Conservation (phyloP, 2,888 invertebrate genomes). For the Lutraria lutraria region DNA sequence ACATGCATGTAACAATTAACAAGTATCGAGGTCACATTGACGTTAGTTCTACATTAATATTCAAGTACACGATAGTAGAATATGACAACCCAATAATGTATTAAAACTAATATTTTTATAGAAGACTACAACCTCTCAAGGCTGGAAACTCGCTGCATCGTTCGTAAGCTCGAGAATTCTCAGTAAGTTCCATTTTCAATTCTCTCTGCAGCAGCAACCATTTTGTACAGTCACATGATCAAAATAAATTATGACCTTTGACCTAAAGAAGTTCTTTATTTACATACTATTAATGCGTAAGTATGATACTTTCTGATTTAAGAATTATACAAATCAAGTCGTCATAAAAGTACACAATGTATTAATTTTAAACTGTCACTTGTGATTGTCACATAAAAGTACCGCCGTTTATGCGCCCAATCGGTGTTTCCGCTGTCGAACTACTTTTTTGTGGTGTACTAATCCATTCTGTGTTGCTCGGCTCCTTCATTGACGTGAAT, state of each 20-base stretch:
- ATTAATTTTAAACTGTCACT: background rate
- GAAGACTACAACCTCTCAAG: constrained; percentile 63
- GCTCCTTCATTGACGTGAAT: constrained; percentile 72
- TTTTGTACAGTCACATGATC: constrained; percentile 75
- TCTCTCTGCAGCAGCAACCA: constrained; percentile 51
- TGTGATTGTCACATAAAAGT: background rate
- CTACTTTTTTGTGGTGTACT: constrained; percentile 50
- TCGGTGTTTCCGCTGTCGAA: constrained; percentile 17
- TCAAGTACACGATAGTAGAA: background rate
- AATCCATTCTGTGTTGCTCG: constrained; percentile 53
- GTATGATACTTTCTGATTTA: background rate
- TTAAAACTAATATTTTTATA: background rate
- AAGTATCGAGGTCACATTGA: background rate
- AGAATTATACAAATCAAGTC: background rate
- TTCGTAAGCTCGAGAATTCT: constrained; percentile 46
- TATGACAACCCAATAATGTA: background rate
- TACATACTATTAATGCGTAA: constrained; percentile 64
- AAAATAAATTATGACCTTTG: constrained; percentile 66
- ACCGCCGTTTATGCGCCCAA: background rate
- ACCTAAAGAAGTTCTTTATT: constrained; percentile 71
- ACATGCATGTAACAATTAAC: background rate
- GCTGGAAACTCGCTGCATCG: constrained; percentile 70
- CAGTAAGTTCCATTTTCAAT: constrained; percentile 39
- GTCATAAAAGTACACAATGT: background rate
- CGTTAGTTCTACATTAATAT: background rate